A percentile compares a stretch with the other conserved stretches of the same genome.
Conservation (phyloP, 2,888 invertebrate genomes). For the Hirtodrosophila cameraria region DNA sequence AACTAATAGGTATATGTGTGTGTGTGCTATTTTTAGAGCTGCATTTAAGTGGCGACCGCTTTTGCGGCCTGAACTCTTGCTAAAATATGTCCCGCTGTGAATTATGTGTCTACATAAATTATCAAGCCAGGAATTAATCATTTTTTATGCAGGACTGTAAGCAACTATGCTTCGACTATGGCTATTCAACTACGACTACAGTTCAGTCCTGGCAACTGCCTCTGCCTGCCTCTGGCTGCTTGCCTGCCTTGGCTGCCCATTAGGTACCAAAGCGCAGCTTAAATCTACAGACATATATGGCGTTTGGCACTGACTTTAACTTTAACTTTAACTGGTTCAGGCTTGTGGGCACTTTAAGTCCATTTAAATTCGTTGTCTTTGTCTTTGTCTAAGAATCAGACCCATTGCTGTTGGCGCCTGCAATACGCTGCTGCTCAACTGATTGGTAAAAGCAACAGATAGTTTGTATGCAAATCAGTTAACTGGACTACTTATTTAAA, state of each 20-base stretch:
- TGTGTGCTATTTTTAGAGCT: constrained; percentile 71
- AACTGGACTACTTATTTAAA: constrained; percentile 6
- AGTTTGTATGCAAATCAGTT: constrained; percentile 16
- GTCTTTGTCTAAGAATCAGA: constrained; percentile 54
- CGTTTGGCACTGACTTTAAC: constrained; percentile 43
- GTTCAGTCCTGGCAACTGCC: constrained; percentile 9
- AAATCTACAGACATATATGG: constrained; percentile 34
- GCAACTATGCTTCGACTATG: too few relatives aligned
- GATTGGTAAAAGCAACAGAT: constrained; percentile 24
- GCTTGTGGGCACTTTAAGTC: constrained; percentile 68
- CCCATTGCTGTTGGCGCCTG: constrained; percentile 49
- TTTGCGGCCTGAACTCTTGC: constrained; percentile 75
- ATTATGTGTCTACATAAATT: constrained; percentile 82
- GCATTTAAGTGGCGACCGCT: constrained; percentile 73
- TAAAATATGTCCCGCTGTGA: constrained; percentile 78
- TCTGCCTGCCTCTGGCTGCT: background rate
- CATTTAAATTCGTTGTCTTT: constrained; percentile 62
- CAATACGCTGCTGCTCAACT: constrained; percentile 1
- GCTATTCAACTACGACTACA: constrained; percentile 12
- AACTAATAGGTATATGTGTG: constrained; percentile 19
- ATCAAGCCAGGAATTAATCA: constrained; percentile 81
- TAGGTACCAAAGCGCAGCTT: constrained; percentile 61
- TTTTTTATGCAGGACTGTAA: constrained; percentile 74
- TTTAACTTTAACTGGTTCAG: constrained; percentile 21
- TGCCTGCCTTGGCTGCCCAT: constrained; percentile 50